Conservation (phyloP, 2,113 vertebrate genomes). For the Cyanistes caeruleus region DNA sequence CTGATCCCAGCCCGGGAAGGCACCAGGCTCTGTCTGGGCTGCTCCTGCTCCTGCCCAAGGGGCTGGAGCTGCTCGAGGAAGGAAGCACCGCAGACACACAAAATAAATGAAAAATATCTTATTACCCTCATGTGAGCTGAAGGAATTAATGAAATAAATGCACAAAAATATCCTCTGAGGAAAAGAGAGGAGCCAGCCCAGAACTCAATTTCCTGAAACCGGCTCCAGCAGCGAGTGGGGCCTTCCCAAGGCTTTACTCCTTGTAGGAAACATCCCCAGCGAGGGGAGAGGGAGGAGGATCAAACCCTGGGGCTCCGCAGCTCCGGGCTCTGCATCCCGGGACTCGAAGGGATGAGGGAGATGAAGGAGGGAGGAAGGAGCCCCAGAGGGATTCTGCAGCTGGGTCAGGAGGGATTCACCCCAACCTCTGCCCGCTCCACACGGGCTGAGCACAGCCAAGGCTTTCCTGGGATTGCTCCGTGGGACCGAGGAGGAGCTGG, state of each 20-base stretch:
- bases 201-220: conserved; percentile 48
- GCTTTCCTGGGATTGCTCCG: rapidly evolving
- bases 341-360: background rate
- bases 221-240: background rate
- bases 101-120: background rate
- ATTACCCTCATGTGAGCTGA: conserved; percentile 29
- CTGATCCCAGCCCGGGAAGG: rapidly evolving
- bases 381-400: background rate
- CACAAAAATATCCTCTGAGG: conserved; percentile 49
- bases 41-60: background rate
- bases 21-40: background rate
- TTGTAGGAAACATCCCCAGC: background rate
- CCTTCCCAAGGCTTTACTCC: background rate
- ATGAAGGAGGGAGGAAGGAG: background rate
- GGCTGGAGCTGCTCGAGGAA: background rate
- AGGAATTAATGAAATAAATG: conserved; percentile 65
- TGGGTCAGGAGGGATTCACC: background rate
- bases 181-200: background rate
- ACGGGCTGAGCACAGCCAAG: background rate
- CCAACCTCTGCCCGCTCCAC: background rate
- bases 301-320: background rate
- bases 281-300: background rate
- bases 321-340: background rate
- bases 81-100: background rate
- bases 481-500: background rate